Conservation (phyloP, 2,888 invertebrate genomes). For the Sinodicranocentrus sp. region DNA sequence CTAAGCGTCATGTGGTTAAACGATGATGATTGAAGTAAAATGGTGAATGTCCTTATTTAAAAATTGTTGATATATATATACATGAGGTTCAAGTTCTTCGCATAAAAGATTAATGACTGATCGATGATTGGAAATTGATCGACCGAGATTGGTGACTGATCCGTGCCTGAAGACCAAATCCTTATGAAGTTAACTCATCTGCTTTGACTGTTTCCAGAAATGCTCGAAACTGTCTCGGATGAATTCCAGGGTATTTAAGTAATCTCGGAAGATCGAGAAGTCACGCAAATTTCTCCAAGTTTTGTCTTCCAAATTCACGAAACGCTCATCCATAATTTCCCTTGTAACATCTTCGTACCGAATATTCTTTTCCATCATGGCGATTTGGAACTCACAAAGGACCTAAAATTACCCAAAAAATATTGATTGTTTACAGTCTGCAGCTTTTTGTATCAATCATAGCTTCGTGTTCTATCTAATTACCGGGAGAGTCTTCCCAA, state of each 20-base stretch:
- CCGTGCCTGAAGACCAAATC: neutral
- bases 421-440: neutral
- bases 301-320: constrained; percentile 78
- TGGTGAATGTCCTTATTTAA: neutral
- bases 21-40: constrained; percentile 9
- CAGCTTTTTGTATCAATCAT: neutral
- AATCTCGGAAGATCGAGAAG: constrained; percentile 83
- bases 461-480: constrained; percentile 1
- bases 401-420: constrained; percentile 78
- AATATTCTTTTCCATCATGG: constrained; percentile 81
- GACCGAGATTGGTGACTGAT: neutral
- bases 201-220: constrained; percentile 70
- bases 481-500: neutral
- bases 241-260: constrained; percentile 83
- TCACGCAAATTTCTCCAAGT: constrained; percentile 81
- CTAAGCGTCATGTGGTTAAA: constrained; percentile 25
- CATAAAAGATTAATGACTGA: constrained; percentile 10
- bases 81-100: neutral
- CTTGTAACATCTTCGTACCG: constrained; percentile 78
- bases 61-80: neutral
- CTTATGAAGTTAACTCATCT: constrained; percentile 31
- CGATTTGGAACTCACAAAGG: constrained; percentile 85
- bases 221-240: constrained; percentile 79
- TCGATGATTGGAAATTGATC: neutral
- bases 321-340: constrained; percentile 78